These are phyloP conservation scores for Platycercus adscitus DNA, from an alignment of 2,113 vertebrate genomes.

Conservation along the genomic window DNA sequence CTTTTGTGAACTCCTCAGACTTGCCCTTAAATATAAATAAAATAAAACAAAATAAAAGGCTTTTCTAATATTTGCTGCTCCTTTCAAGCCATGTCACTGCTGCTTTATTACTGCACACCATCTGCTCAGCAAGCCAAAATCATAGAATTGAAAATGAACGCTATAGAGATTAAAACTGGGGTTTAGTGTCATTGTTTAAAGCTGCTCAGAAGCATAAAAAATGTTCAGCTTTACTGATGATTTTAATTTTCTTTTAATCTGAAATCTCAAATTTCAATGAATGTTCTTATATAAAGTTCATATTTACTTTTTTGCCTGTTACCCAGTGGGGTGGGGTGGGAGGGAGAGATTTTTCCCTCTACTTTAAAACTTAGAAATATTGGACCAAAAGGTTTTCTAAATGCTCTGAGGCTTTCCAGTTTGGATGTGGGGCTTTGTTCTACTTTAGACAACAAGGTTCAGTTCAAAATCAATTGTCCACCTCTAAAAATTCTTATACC, in stretches of 20 bases:
- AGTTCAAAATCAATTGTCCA: neutral
- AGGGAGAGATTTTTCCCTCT: neutral
- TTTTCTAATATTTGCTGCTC: neutral
- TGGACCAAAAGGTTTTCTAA: neutral
- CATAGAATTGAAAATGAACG: neutral
- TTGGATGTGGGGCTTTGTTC: neutral
- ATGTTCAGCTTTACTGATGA: neutral
- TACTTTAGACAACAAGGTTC: neutral
- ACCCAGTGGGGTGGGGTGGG: neutral
- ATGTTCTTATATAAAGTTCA: neutral
- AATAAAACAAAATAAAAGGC: neutral
- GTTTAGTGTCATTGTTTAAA: neutral
- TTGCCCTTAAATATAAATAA: neutral
- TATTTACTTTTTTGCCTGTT: neutral
- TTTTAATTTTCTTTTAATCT: neutral
- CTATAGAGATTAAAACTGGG: neutral
- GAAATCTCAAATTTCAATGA: neutral
- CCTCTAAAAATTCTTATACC: neutral
- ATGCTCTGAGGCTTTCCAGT: neutral
- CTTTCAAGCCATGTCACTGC: neutral
- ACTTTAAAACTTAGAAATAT: neutral
- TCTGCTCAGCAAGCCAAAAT: neutral
- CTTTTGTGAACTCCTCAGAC: neutral
- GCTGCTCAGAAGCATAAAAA: neutral
- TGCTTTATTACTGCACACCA: neutral